Conservation (phyloP, 2,888 invertebrate genomes). For the Cheilosia pagana region DNA sequence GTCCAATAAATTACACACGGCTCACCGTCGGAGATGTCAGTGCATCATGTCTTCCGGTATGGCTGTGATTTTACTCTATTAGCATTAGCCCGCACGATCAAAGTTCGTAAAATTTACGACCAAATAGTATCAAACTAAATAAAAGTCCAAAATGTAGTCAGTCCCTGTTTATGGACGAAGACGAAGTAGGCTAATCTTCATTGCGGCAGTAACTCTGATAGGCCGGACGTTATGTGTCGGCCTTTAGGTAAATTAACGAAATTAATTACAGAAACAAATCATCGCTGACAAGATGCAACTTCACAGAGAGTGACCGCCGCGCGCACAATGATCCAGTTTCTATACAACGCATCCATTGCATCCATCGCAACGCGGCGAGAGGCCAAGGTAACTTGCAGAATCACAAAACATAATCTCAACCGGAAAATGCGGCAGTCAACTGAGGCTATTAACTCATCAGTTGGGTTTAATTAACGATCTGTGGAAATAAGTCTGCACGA, state of each 20-base stretch:
- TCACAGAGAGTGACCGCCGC: conserved; percentile 64
- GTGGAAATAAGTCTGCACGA: conserved; percentile 64
- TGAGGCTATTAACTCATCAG: conserved; percentile 71
- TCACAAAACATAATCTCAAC: conserved; percentile 71
- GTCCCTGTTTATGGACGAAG: conserved; percentile 22
- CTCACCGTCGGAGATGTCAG: conserved; percentile 42
- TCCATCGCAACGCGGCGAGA: neutral
- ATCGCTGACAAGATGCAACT: conserved; percentile 71
- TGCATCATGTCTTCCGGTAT: conserved; percentile 68
- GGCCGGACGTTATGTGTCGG: conserved; percentile 71
- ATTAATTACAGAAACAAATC: conserved; percentile 74
- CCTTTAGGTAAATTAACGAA: conserved; percentile 70
- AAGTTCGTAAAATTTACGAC: conserved; percentile 50
- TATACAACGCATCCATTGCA: neutral
- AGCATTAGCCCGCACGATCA: conserved; percentile 28
- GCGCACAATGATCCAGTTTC: conserved; percentile 47
- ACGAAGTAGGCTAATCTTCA: conserved; percentile 63
- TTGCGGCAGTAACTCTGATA: conserved; percentile 59
- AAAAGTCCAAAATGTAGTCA: neutral
- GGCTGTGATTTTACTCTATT: conserved; percentile 34
- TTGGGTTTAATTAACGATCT: conserved; percentile 72
- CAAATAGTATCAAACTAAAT: conserved; percentile 27
- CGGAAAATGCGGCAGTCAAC: conserved; percentile 71
- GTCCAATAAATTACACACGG: conserved; percentile 65
- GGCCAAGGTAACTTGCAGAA: conserved; percentile 36